Evolutionary conservation across 2,888 invertebrate species (phyloP).

Genomic region (Liodrosophila aerea): DNA sequence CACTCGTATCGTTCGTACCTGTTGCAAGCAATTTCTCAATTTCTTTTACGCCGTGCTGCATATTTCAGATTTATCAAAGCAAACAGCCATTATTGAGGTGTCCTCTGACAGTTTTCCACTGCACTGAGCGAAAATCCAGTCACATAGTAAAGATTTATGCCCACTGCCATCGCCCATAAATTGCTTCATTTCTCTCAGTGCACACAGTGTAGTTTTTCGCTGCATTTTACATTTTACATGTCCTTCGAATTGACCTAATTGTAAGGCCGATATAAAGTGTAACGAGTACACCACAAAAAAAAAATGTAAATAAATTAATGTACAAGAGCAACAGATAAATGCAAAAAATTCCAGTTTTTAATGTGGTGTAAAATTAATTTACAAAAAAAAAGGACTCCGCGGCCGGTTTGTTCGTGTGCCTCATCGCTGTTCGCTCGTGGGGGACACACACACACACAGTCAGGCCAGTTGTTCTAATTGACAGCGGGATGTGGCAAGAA

Average conservation of each 20-base stretch:
- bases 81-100: constrained; percentile 20
- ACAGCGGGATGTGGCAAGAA: constrained; percentile 54
- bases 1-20: too few species aligned
- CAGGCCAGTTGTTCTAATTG: constrained; percentile 55
- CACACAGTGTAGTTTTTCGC: neutral
- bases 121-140: neutral
- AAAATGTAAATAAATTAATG: neutral
- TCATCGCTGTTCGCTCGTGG: too few species aligned
- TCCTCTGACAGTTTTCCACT: constrained; percentile 4
- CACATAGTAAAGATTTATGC: too few species aligned
- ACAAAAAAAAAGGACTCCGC: constrained; percentile 16
- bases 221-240: neutral
- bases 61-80: constrained; percentile 21
- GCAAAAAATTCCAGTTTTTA: constrained; percentile 23
- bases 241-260: constrained; percentile 11
- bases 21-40: constrained; percentile 27
- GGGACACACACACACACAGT: too few species aligned
- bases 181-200: too few species aligned
- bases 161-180: too few species aligned
- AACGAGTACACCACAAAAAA: neutral
- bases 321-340: neutral
- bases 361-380: constrained; percentile 39
- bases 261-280: neutral
- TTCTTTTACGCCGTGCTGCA: constrained; percentile 1
- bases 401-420: too few species aligned